phyloP scores from a whole-genome alignment of 92 coral and sea anemone species.

The Micromussa lordhowensis region DNA sequence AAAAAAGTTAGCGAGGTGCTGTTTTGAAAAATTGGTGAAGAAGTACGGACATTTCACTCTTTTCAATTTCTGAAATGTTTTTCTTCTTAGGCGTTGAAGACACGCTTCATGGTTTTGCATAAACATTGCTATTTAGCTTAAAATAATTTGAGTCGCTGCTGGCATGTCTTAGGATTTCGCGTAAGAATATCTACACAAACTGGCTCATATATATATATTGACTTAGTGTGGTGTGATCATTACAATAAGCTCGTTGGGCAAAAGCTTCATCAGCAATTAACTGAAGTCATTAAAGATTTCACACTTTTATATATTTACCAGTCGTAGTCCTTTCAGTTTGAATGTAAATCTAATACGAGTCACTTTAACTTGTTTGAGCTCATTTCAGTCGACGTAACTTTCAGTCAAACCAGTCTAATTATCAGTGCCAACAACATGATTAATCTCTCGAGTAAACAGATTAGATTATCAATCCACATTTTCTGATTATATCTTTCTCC shows the following conservation, averaged over 20 bases:
- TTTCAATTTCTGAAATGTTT: not conserved
- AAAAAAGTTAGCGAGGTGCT: not conserved
- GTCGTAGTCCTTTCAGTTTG: no score
- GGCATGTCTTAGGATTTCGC: not conserved
- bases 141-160: not conserved
- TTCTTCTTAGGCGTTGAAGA: not conserved
- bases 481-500: no score
- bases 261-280: no score
- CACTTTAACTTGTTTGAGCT: not conserved
- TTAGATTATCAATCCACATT: no score
- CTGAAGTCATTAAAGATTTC: no score
- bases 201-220: not conserved
- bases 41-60: not conserved
- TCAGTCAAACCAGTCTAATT: not conserved
- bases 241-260: no score
- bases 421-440: not conserved
- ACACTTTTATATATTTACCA: no score
- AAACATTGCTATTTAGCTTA: not conserved
- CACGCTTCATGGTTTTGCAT: not conserved
- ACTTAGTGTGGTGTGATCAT: not conserved
- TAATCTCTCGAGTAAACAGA: no score
- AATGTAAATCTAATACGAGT: no score
- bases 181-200: not conserved
- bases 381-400: no score
- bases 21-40: not conserved